Conservation (phyloP, 2,113 vertebrate species). For the Rhinoderma darwinii region DNA sequence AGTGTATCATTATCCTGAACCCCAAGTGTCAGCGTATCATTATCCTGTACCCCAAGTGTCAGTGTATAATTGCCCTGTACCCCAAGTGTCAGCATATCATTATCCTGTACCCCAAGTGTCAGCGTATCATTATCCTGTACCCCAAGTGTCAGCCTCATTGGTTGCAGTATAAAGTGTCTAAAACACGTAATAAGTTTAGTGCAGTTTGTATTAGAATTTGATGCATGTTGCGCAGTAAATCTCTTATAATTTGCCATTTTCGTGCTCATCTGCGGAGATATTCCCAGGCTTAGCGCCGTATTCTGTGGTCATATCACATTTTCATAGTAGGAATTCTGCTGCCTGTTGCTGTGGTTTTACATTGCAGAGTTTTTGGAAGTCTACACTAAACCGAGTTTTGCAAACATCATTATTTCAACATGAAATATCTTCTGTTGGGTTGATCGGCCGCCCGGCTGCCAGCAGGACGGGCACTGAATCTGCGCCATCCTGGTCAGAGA, state of each 20-base stretch:
- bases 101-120: no score
- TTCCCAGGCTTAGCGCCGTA: background rate
- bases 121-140: no score
- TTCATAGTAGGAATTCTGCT: background rate
- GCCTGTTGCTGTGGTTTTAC: conserved; percentile 25
- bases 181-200: no score
- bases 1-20: no score
- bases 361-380: conserved; percentile 35
- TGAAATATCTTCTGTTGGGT: background rate
- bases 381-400: conserved; percentile 31
- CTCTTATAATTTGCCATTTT: background rate
- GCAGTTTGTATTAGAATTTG: no score
- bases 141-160: no score
- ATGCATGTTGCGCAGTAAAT: background rate
- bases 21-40: no score
- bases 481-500: background rate
- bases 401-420: conserved; percentile 18
- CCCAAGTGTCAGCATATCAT: no score
- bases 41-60: no score
- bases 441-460: background rate
- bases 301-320: background rate
- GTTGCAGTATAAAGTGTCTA: no score
- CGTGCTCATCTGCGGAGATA: conserved; percentile 1
- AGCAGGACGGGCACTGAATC: background rate
- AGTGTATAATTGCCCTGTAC: no score